Evolutionary conservation across 2,113 vertebrate genomes (phyloP).

Genomic region (Stomatorhinus ivindoensis): DNA sequence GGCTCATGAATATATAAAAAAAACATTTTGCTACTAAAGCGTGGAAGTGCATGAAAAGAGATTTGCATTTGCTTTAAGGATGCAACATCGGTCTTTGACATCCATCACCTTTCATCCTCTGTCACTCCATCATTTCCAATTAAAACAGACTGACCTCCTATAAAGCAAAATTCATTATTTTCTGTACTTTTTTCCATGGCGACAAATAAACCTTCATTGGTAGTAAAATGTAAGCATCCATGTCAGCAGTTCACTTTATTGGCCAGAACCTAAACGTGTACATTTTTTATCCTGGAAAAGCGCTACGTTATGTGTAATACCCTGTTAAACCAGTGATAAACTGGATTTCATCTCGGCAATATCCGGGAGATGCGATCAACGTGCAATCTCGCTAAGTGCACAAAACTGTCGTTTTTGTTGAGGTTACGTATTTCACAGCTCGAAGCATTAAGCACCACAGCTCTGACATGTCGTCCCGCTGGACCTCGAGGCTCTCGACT

Average conservation of each 20-base stretch:
- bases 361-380: constrained; percentile 56
- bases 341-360: constrained; percentile 51
- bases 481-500: constrained; percentile 42
- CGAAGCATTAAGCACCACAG: constrained; percentile 38
- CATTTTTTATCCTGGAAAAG: constrained; percentile 36
- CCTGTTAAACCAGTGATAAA: constrained; percentile 54
- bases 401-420: constrained; percentile 58
- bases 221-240: constrained; percentile 47
- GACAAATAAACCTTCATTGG: constrained; percentile 46
- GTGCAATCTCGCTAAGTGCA: constrained; percentile 62
- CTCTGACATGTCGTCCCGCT: constrained; percentile 42
- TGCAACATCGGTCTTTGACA: constrained; percentile 49
- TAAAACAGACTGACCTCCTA: constrained; percentile 52
- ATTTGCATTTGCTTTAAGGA: constrained; percentile 53
- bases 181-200: constrained; percentile 44
- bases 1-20: background rate
- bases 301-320: constrained; percentile 51
- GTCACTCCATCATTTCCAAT: constrained; percentile 41
- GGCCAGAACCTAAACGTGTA: constrained; percentile 42
- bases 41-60: constrained; percentile 43
- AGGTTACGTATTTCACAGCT: constrained; percentile 53
- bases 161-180: constrained; percentile 57
- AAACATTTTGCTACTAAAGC: constrained; percentile 26
- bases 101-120: constrained; percentile 28
- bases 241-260: constrained; percentile 54